These are phyloP conservation scores for Melanotaenia duboulayi DNA, from an alignment of 2,113 vertebrate species.

Conservation along the genomic window DNA sequence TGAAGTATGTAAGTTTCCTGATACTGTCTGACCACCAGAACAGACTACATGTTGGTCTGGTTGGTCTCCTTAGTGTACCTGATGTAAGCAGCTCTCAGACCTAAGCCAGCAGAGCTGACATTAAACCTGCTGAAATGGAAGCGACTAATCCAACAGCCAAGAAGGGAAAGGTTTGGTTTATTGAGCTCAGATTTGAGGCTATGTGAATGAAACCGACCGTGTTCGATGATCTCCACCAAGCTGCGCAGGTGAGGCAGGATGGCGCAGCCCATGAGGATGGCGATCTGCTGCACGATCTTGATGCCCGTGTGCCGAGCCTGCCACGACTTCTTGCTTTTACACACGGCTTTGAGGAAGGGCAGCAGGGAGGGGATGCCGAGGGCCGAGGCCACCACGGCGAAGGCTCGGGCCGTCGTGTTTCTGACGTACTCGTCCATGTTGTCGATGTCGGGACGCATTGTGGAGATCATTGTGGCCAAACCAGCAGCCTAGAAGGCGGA, in stretches of 20 bases:
- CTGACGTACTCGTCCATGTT: slow-evolving; percentile 99
- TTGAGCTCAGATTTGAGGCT: no score
- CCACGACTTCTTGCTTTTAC: slow-evolving; percentile 99
- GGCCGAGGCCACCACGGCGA: slow-evolving; percentile 97
- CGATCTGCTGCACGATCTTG: slow-evolving; percentile 99
- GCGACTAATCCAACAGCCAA: no score
- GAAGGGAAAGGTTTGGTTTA: no score
- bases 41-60: no score
- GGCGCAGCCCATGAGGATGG: slow-evolving; percentile 99
- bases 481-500: slow-evolving; percentile 89
- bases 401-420: slow-evolving; percentile 97
- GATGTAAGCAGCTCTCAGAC: no score
- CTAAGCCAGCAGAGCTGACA: no score
- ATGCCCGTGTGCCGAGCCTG: slow-evolving; percentile 98
- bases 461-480: slow-evolving; percentile 99
- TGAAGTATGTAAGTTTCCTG: no score
- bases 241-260: slow-evolving; percentile 98
- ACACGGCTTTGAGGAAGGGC: slow-evolving; percentile 98
- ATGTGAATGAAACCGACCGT: slow-evolving; percentile 83
- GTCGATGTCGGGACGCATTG: slow-evolving; percentile 98
- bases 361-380: slow-evolving; percentile 97
- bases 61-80: no score
- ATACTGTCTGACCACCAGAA: no score
- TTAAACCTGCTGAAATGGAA: no score
- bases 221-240: slow-evolving; percentile 99